These are phyloP conservation scores for Tachysurus vachellii DNA, from an alignment of 2,113 vertebrate species.

Conservation along the genomic window DNA sequence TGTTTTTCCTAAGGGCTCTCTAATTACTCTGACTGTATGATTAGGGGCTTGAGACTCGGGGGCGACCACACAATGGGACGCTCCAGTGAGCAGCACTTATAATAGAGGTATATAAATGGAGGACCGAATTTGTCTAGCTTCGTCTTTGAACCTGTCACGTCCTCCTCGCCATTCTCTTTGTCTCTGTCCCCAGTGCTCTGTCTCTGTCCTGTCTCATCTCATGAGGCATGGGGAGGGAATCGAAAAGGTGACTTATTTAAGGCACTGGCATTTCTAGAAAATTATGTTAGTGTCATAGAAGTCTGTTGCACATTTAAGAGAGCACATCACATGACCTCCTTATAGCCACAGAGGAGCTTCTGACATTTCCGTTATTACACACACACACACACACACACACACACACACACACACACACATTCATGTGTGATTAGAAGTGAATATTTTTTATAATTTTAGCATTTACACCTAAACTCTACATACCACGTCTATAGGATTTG, in stretches of 20 bases:
- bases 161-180: background rate
- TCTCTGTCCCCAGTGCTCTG: conserved; percentile 4
- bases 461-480: background rate
- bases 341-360: conserved; percentile 21
- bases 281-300: conserved; percentile 54
- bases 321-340: conserved; percentile 38
- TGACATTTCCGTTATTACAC: background rate
- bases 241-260: conserved; percentile 60
- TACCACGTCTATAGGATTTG: background rate
- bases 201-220: conserved; percentile 53
- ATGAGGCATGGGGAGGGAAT: conserved; percentile 48
- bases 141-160: background rate
- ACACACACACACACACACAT: background rate
- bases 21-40: conserved; percentile 72
- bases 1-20: conserved; percentile 56
- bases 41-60: conserved; percentile 61
- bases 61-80: conserved; percentile 38
- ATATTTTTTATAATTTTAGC: background rate
- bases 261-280: conserved; percentile 55
- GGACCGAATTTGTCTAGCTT: background rate
- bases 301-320: conserved; percentile 54
- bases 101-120: conserved; percentile 46
- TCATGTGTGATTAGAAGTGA: background rate
- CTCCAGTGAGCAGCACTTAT: conserved; percentile 32
- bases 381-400: background rate